phyloP scores from a whole-genome alignment of 2,113 vertebrate species.

The Neodon shergylaensis region DNA sequence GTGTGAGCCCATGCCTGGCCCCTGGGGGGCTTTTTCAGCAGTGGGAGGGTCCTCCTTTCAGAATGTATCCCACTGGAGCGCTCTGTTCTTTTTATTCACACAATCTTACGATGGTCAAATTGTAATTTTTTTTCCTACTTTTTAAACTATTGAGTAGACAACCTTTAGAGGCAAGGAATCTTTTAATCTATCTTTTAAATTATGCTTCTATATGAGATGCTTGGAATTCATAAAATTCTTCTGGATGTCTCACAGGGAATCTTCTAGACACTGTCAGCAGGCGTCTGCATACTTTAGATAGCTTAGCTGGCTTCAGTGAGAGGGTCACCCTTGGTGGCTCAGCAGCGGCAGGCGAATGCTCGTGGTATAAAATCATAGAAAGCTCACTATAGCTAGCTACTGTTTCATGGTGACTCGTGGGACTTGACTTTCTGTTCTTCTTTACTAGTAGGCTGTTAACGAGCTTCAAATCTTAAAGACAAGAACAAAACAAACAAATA shows the following conservation, averaged over 20 bases:
- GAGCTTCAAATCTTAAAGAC: not conserved
- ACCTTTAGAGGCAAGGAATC: not conserved
- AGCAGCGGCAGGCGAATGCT: rapidly evolving
- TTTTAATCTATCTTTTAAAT: not conserved
- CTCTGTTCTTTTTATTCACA: not conserved
- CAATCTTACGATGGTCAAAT: not conserved
- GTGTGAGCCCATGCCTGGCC: not conserved
- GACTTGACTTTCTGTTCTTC: not conserved
- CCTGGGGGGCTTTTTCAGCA: too few relatives aligned
- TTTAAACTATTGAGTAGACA: not conserved
- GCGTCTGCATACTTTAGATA: not conserved
- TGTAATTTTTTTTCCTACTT: not conserved
- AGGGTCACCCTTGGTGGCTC: too few relatives aligned
- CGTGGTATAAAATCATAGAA: not conserved
- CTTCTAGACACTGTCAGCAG: not conserved
- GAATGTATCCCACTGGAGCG: not conserved
- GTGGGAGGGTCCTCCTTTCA: not conserved
- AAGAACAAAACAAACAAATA: not conserved
- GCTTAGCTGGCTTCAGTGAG: not conserved
- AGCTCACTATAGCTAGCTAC: not conserved
- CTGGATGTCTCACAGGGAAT: not conserved
- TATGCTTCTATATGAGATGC: not conserved
- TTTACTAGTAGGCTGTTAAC: not conserved
- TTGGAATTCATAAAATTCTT: conserved; percentile 48
- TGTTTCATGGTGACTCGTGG: not conserved